Conservation (phyloP, 2,888 invertebrate species). For the Drosophila percnosoma region DNA sequence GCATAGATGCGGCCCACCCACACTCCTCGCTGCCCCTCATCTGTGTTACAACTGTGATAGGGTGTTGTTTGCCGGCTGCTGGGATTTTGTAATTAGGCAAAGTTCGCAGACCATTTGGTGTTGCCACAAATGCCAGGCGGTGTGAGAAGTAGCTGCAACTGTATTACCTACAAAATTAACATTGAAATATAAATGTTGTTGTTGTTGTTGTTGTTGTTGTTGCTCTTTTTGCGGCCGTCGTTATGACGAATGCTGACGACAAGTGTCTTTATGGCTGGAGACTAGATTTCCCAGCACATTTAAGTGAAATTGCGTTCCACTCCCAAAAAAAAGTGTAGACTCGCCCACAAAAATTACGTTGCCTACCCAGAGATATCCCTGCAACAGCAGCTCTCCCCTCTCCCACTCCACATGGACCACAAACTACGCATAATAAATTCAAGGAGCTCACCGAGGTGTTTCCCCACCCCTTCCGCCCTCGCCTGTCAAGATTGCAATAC, state of each 20-base stretch:
- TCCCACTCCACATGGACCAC: constrained; percentile 15
- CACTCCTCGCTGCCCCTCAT: neutral
- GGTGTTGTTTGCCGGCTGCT: constrained; percentile 41
- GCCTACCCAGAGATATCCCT: neutral
- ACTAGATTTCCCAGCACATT: constrained; percentile 55
- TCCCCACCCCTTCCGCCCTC: constrained; percentile 26
- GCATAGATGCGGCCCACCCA: constrained; percentile 34
- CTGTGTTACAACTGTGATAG: constrained; percentile 3
- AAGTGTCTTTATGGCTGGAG: constrained; percentile 61
- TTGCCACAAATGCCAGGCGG: constrained; percentile 46
- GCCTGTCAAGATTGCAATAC: constrained; percentile 22
- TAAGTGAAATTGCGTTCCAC: constrained; percentile 32
- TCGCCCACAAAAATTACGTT: constrained; percentile 48
- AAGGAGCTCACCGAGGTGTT: constrained; percentile 58
- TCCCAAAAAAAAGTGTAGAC: constrained; percentile 26
- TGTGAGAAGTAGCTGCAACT: constrained; percentile 31
- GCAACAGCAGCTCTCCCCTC: neutral
- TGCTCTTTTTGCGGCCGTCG: constrained; percentile 53
- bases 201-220: neutral
- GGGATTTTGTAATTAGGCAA: constrained; percentile 76
- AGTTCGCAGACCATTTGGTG: constrained; percentile 62
- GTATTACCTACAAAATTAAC: constrained; percentile 54
- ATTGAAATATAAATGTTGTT: constrained; percentile 56
- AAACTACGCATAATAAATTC: constrained; percentile 66
- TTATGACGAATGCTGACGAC: constrained; percentile 61